These are phyloP conservation scores for Pogonomyrmex californicus DNA, from an alignment of 1,140 invertebrate species.

Conservation along the genomic window DNA sequence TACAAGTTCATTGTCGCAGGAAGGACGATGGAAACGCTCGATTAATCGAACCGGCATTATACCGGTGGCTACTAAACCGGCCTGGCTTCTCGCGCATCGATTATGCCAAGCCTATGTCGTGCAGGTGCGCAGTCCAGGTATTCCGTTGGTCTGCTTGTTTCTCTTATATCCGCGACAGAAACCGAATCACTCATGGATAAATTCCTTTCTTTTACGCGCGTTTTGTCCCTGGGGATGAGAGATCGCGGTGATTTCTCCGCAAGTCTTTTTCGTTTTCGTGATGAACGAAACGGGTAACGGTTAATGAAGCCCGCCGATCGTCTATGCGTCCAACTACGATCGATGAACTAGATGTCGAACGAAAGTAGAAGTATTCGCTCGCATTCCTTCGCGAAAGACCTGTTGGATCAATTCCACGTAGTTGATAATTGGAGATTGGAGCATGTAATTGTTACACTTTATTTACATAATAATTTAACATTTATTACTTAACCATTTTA, in stretches of 20 bases:
- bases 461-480: neutral
- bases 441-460: neutral
- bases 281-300: constrained; percentile 24
- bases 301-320: constrained; percentile 41
- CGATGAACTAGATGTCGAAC: constrained; percentile 33
- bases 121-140: constrained; percentile 52
- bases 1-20: constrained; percentile 74
- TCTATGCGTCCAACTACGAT: constrained; percentile 23
- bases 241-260: constrained; percentile 8
- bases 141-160: constrained; percentile 30
- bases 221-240: constrained; percentile 27
- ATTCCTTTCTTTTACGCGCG: constrained; percentile 28
- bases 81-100: constrained; percentile 56
- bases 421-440: neutral
- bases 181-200: constrained; percentile 24
- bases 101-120: constrained; percentile 59
- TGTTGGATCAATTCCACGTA: neutral
- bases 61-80: constrained; percentile 56
- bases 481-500: neutral
- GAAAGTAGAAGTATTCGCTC: constrained; percentile 49
- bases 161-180: constrained; percentile 48
- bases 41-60: constrained; percentile 67
- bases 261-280: constrained; percentile 34
- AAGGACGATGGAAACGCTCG: constrained; percentile 69
- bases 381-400: constrained; percentile 17